These are phyloP conservation scores for Pampusana beccarii DNA, from an alignment of 2,113 vertebrate species.

Conservation along the genomic window DNA sequence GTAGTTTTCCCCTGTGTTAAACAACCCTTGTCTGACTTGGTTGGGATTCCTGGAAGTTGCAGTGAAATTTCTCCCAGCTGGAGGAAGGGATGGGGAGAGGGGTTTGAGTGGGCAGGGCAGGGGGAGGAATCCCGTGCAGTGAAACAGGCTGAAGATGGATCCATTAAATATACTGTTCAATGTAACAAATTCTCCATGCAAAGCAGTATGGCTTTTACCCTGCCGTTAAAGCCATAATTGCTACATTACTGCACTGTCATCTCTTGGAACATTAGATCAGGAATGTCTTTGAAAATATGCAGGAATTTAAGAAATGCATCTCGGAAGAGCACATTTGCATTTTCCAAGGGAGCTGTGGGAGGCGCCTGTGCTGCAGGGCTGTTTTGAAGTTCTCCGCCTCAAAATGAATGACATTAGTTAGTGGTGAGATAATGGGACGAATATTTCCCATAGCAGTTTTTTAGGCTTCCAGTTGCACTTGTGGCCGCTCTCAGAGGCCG, in stretches of 20 bases:
- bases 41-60: neutral
- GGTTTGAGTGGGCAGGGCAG: neutral
- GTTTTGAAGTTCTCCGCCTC: slow-evolving; percentile 25
- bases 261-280: neutral
- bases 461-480: neutral
- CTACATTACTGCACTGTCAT: slow-evolving; percentile 50
- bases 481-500: neutral
- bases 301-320: slow-evolving; percentile 49
- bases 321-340: slow-evolving; percentile 39
- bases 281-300: slow-evolving; percentile 14
- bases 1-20: neutral
- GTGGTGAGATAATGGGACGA: slow-evolving; percentile 1
- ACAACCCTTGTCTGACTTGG: neutral
- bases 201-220: neutral
- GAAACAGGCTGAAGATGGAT: neutral
- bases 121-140: neutral
- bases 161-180: slow-evolving; percentile 34
- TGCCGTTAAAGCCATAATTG: neutral
- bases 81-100: neutral
- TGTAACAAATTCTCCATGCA: neutral
- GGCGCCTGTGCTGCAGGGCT: neutral
- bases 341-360: slow-evolving; percentile 8
- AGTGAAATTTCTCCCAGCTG: neutral
- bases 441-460: neutral
- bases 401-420: slow-evolving; percentile 48